A percentile compares a stretch with the other conserved stretches of the same genome.
Conservation (phyloP, 2,888 invertebrate species). For the Vanessa cardui region DNA sequence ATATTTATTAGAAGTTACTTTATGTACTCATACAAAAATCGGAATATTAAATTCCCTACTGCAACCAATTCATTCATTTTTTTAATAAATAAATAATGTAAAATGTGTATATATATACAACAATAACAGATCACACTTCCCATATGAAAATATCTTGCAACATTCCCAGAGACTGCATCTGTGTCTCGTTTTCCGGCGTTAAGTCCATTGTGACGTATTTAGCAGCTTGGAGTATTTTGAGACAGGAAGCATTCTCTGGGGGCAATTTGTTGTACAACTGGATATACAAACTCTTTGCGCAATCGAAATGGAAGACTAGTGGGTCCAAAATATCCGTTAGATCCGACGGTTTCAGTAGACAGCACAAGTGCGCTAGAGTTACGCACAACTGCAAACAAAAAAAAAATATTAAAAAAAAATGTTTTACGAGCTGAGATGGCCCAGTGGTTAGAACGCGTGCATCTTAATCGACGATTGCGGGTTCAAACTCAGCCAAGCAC, state of each 20-base stretch:
- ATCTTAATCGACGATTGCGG: too few species aligned
- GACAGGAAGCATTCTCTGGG: slow-evolving; percentile 71
- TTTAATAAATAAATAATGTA: background rate
- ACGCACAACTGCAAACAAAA: slow-evolving; percentile 85
- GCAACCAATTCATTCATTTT: background rate
- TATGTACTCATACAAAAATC: too few species aligned
- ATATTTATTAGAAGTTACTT: background rate
- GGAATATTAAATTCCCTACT: background rate
- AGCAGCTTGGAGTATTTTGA: slow-evolving; percentile 72
- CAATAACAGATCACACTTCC: slow-evolving; percentile 55
- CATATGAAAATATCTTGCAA: slow-evolving; percentile 77
- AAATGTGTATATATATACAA: background rate
- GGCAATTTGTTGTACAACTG: slow-evolving; percentile 70
- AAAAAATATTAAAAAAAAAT: too few species aligned
- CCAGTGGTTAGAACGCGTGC: too few species aligned
- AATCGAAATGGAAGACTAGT: slow-evolving; percentile 74
- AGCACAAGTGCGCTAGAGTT: slow-evolving; percentile 87
- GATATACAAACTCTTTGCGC: slow-evolving; percentile 63
- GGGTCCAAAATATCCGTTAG: slow-evolving; percentile 78
- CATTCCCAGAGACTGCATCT: slow-evolving; percentile 67
- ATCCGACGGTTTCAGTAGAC: slow-evolving; percentile 83
- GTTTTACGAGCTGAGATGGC: too few species aligned
- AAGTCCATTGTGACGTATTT: slow-evolving; percentile 76
- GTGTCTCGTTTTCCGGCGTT: slow-evolving; percentile 57
- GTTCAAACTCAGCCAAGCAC: too few species aligned